phyloP scores from a whole-genome alignment of 2,888 invertebrate species.

The Hyalella azteca region DNA sequence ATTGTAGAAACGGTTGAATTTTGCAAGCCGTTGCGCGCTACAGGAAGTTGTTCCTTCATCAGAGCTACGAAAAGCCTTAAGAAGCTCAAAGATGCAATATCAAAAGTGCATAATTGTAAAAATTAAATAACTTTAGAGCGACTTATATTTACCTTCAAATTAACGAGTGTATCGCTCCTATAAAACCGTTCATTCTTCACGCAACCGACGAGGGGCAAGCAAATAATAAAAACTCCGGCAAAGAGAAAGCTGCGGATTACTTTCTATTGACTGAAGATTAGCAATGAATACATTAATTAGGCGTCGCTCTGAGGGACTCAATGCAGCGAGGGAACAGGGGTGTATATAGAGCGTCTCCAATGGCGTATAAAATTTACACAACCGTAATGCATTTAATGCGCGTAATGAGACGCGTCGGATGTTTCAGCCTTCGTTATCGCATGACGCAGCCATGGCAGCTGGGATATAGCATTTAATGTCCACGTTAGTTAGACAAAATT shows the following conservation, averaged over 20 bases:
- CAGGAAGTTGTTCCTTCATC: too few species aligned
- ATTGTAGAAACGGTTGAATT: too few species aligned
- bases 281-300: conserved; percentile 32
- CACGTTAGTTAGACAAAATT: too few species aligned
- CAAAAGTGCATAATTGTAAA: too few species aligned
- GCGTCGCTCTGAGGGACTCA: neutral
- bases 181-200: neutral
- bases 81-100: too few species aligned
- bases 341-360: neutral
- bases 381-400: neutral
- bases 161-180: neutral
- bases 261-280: conserved; percentile 33
- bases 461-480: too few species aligned
- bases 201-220: neutral
- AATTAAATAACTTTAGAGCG: too few species aligned
- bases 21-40: too few species aligned
- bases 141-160: too few species aligned
- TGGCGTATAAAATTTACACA: neutral
- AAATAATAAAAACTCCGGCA: neutral
- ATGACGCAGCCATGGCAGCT: too few species aligned
- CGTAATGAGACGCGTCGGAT: neutral
- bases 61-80: too few species aligned
- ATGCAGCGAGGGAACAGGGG: neutral
- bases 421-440: too few species aligned
- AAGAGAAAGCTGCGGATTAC: conserved; percentile 25